phyloP scores from a whole-genome alignment of 2,797 vertebrate genomes.

The Danio jaintianensis region DNA sequence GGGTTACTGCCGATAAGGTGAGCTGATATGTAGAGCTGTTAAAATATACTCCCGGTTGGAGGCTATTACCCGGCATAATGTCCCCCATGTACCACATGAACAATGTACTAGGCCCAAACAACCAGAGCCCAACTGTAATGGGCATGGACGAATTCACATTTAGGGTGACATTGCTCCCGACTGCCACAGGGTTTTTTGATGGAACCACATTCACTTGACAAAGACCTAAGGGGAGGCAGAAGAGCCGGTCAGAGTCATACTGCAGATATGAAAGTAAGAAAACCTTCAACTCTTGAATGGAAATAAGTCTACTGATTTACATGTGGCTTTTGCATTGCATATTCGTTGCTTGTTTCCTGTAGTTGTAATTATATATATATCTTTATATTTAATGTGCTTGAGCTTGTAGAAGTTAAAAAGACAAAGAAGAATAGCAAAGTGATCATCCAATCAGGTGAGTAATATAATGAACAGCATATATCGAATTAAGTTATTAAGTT shows the following conservation, averaged over 20 bases:
- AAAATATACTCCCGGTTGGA: neutral
- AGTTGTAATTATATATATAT: neutral
- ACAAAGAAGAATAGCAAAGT: neutral
- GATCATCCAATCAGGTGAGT: neutral
- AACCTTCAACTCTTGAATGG: neutral
- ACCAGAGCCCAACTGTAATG: conserved; percentile 60
- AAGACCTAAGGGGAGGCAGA: conserved; percentile 36
- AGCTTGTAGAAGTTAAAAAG: neutral
- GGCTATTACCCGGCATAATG: rapidly evolving
- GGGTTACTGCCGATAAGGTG: conserved; percentile 54
- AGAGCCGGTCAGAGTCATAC: neutral
- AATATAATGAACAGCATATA: neutral
- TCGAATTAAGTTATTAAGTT: no score
- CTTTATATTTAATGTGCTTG: neutral
- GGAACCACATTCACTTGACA: conserved; percentile 48
- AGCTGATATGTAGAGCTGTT: conserved; percentile 34
- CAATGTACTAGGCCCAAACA: conserved; percentile 24
- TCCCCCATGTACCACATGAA: rapidly evolving
- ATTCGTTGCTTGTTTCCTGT: conserved; percentile 16
- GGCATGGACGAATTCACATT: rapidly evolving
- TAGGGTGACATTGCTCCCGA: conserved; percentile 71
- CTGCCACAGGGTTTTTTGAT: conserved; percentile 64
- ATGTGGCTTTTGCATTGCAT: conserved; percentile 22
- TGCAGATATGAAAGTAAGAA: neutral
- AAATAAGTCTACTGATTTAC: conserved; percentile 8